A percentile compares a stretch with the other conserved stretches of the same genome.
Evolutionary conservation across 2,113 vertebrate genomes (phyloP).

Genomic region (Hyla sarda): DNA sequence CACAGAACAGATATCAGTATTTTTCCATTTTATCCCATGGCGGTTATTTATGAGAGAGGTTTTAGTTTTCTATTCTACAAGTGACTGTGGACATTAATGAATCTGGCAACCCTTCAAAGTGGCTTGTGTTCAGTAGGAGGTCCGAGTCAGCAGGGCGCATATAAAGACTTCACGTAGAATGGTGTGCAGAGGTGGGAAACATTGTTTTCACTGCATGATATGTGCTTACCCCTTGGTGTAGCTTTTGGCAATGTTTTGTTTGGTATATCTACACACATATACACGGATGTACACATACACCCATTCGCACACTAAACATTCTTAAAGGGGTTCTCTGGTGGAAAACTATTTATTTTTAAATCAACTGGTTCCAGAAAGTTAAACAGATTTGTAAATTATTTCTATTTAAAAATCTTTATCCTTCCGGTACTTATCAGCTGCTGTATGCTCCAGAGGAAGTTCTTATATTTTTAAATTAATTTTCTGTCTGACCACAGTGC

Average conservation of each 20-base stretch:
- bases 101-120: slow-evolving; percentile 6
- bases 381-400: too few species aligned
- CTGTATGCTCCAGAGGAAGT: too few species aligned
- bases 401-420: too few species aligned
- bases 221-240: background rate
- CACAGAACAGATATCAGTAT: background rate
- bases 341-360: too few species aligned
- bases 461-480: too few species aligned
- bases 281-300: background rate
- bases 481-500: too few species aligned
- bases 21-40: slow-evolving; percentile 5
- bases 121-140: background rate
- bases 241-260: background rate
- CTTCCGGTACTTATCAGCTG: too few species aligned
- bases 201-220: background rate
- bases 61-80: background rate
- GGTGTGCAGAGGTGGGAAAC: background rate
- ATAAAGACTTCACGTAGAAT: background rate
- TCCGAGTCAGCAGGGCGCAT: background rate
- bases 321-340: too few species aligned
- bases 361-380: too few species aligned
- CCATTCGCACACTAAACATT: background rate
- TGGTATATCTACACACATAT: background rate
- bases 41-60: background rate
- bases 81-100: background rate